Base-by-base conservation (phyloP, 2,113 vertebrate species). In the Pangasianodon gigas region DNA sequence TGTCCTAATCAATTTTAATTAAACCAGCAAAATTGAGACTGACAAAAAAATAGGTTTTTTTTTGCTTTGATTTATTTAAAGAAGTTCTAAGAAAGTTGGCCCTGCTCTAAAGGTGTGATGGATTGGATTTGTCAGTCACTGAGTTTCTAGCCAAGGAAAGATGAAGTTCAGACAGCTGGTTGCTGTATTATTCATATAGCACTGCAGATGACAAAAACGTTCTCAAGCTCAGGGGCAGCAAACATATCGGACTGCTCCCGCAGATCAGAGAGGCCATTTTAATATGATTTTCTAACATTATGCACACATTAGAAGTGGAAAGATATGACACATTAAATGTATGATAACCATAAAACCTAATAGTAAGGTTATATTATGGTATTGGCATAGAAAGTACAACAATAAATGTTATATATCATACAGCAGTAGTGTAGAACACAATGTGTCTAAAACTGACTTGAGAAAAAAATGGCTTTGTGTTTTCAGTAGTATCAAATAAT, bases 131-230 rank as follows among this genome's bases (percentile, higher is more conserved):
- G 89, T 88, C 87, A 91, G 85, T 80, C 84, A 91, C 32, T 58
- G 89, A 84, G 65, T 85, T 67, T 89, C 52, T 21, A 87, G 74
- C n/a, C 85, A 87, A 89, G 85, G 74, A 88, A 79, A 48, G 46
- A 85, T 60, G 87, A 69, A 26, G 77, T 80, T 79, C 29, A 85
- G 8, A 65, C 8, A 65, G 62, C 62, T 65, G 62, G 24, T 29
- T 29, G 62, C 62, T 65, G 62, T 65, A 26, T 65, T 92, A 93
- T 93, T 81, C 89, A 93, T 92, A 91, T 21, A 32, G 32, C 74
- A 65, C 85, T 86, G 60, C 58, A 87, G 84, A 90, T 87, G 58
- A 90, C 77, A 21, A 69, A 91, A 87, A 26, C 79, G 44, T 90
- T 89, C 86, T 88, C 16, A 48, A 90, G 69, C 75, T 88, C 52